Evolutionary conservation across 2,888 invertebrate species (phyloP).

Genomic region (Hedychridium roseum): DNA sequence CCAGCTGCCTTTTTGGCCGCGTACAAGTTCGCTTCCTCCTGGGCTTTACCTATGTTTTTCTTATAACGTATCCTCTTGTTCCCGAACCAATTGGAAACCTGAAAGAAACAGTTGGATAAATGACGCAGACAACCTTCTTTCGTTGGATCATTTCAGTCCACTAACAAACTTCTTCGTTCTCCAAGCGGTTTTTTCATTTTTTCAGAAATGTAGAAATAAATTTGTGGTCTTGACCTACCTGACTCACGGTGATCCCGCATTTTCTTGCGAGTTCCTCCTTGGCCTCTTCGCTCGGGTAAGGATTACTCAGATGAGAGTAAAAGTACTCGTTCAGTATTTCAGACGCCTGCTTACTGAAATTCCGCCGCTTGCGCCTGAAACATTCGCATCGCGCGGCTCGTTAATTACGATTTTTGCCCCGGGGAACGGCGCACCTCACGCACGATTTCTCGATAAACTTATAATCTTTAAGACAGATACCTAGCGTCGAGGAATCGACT

Average conservation of each 20-base stretch:
- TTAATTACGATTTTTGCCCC: constrained; percentile 2
- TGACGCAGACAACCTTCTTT: background rate
- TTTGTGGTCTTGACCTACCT: constrained; percentile 78
- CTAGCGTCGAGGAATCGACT: constrained; percentile 80
- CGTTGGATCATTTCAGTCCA: background rate
- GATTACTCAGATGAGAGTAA: constrained; percentile 99
- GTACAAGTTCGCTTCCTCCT: constrained; percentile 98
- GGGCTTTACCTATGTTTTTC: constrained; percentile 99
- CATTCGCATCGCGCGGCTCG: background rate
- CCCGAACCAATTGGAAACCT: constrained; percentile 99
- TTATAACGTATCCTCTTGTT: constrained; percentile 99
- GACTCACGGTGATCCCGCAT: constrained; percentile 97
- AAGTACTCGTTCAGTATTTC: constrained; percentile 99
- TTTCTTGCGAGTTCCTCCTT: constrained; percentile 99
- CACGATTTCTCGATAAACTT: background rate
- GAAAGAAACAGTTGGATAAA: constrained; percentile 7
- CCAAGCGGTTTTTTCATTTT: background rate
- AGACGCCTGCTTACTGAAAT: constrained; percentile 99
- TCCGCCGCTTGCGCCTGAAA: constrained; percentile 85
- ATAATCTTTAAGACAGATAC: too few species aligned
- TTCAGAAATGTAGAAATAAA: constrained; percentile 5
- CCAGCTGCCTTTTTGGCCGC: constrained; percentile 98
- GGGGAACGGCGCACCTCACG: background rate
- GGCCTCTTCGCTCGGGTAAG: constrained; percentile 99
- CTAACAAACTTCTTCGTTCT: background rate